A percentile compares a stretch with the other conserved stretches of the same genome.
phyloP scores from a whole-genome alignment of 2,888 invertebrate genomes.

The Ommatoiulus sabulosus region DNA sequence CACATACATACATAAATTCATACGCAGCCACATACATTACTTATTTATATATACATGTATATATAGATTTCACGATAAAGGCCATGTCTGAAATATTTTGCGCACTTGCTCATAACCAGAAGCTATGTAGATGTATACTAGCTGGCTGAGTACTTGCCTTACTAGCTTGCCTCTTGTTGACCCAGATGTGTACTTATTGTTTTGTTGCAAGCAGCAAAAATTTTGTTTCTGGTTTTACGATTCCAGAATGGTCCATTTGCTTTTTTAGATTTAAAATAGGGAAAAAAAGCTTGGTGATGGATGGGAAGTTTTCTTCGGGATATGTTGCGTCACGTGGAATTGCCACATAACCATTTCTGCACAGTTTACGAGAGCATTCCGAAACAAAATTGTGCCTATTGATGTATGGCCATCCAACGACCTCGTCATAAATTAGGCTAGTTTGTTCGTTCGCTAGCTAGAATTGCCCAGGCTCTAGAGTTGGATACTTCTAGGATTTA shows the following conservation, averaged over 20 bases:
- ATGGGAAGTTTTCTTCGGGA: neutral
- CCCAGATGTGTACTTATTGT: neutral
- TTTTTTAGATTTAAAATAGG: slow-evolving; percentile 6
- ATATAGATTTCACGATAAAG: too few species aligned
- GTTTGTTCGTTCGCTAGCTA: neutral
- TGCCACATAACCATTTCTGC: slow-evolving; percentile 18
- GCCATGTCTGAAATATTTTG: too few species aligned
- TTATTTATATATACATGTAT: too few species aligned
- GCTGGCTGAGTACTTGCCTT: neutral
- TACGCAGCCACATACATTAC: too few species aligned
- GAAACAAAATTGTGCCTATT: slow-evolving; percentile 39
- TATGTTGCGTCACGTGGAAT: slow-evolving; percentile 9
- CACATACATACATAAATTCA: too few species aligned
- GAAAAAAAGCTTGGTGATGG: neutral
- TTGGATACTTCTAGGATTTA: slow-evolving; percentile 3
- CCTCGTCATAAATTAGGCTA: neutral
- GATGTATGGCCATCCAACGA: neutral
- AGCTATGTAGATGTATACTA: too few species aligned
- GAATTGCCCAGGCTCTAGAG: neutral
- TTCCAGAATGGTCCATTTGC: neutral
- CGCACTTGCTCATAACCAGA: too few species aligned
- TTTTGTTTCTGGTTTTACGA: slow-evolving; percentile 4
- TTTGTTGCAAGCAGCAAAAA: neutral
- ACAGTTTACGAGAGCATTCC: slow-evolving; percentile 24
- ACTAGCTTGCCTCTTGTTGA: neutral